These are phyloP conservation scores for Parapsyche elsis DNA, from an alignment of 1,140 invertebrate species.

Conservation along the genomic window DNA sequence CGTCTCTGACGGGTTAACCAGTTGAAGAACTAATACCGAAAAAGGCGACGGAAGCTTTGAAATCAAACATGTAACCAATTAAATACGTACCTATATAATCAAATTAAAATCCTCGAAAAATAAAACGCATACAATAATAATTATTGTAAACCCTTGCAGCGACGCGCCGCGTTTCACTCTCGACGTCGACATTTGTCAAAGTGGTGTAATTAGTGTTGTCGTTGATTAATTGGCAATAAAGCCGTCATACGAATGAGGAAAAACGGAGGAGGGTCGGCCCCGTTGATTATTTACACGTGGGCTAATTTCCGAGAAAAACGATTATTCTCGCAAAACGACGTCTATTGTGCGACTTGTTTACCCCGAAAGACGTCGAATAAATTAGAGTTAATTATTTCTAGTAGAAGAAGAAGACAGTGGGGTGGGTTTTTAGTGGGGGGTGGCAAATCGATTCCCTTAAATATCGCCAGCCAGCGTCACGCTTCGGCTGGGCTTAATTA, in stretches of 20 bases:
- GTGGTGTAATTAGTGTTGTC: conserved; percentile 12
- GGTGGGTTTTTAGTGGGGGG: neutral
- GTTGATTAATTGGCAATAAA: conserved; percentile 32
- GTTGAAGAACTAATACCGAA: too few species aligned
- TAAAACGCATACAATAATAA: too few species aligned
- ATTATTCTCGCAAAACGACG: conserved; percentile 4
- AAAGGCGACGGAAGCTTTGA: too few species aligned
- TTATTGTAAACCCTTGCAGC: neutral
- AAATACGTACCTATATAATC: too few species aligned
- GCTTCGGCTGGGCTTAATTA: neutral
- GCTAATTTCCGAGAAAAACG: conserved; percentile 24
- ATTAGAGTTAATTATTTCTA: conserved; percentile 12
- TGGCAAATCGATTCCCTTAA: conserved; percentile 14
- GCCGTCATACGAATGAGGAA: conserved; percentile 21
- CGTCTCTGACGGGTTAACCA: too few species aligned
- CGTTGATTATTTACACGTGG: conserved; percentile 11
- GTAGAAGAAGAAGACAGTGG: neutral
- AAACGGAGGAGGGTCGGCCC: neutral
- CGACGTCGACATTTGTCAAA: conserved; percentile 22
- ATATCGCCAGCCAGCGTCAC: neutral
- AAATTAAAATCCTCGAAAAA: too few species aligned
- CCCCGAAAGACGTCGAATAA: conserved; percentile 17
- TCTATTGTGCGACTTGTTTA: conserved; percentile 12
- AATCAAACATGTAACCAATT: too few species aligned
- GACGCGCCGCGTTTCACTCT: neutral